Conservation (phyloP, 2,888 invertebrate species). For the Celastrina argiolus region DNA sequence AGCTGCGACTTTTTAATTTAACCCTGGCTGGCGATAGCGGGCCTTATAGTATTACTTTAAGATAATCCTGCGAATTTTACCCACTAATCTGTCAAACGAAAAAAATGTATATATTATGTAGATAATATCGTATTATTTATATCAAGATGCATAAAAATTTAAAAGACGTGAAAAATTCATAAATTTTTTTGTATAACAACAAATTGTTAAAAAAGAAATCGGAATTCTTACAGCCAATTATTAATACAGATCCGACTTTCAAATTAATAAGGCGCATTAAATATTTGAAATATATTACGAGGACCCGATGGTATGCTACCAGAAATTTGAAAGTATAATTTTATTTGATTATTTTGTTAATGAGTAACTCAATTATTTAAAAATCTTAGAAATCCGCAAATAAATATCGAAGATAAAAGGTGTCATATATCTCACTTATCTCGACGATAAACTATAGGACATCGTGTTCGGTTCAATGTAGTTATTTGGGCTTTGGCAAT, state of each 20-base stretch:
- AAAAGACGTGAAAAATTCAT: too few species aligned
- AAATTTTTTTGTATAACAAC: neutral
- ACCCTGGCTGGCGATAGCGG: too few species aligned
- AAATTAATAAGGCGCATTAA: slow-evolving; percentile 10
- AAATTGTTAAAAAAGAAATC: neutral
- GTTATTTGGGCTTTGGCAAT: neutral
- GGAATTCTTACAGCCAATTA: neutral
- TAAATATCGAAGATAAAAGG: neutral
- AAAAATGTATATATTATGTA: too few species aligned
- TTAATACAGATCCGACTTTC: slow-evolving; percentile 1
- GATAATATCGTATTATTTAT: too few species aligned
- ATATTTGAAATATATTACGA: neutral
- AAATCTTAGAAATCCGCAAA: slow-evolving; percentile 2
- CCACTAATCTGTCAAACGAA: too few species aligned
- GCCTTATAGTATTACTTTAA: too few species aligned
- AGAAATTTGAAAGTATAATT: slow-evolving; percentile 12
- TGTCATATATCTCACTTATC: neutral
- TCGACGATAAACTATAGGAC: neutral
- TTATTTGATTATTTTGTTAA: slow-evolving; percentile 18
- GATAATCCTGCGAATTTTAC: too few species aligned
- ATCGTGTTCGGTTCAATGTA: neutral
- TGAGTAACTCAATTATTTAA: slow-evolving; percentile 18
- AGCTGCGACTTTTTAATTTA: too few species aligned
- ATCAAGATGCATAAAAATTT: too few species aligned
- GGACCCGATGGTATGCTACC: slow-evolving; percentile 7